These are phyloP conservation scores for Glyphotaelius pellucidus DNA, from an alignment of 2,888 invertebrate genomes.

Conservation along the genomic window DNA sequence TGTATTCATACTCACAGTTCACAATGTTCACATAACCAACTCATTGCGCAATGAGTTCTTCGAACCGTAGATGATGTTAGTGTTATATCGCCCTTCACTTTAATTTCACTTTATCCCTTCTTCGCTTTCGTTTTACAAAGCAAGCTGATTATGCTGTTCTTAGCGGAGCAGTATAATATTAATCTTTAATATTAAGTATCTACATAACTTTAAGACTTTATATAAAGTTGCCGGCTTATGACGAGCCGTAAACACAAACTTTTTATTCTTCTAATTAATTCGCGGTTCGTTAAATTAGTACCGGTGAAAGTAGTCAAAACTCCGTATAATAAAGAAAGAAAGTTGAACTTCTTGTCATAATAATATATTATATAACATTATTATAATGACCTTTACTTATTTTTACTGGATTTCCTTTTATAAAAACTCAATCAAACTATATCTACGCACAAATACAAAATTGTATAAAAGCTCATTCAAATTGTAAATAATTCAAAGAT, in stretches of 20 bases:
- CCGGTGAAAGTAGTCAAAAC: not conserved
- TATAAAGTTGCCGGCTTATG: not conserved
- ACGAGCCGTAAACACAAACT: not conserved
- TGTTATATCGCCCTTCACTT: not conserved
- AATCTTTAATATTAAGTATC: too few relatives aligned
- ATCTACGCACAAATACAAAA: too few relatives aligned
- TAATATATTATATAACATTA: too few relatives aligned
- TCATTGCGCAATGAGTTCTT: not conserved
- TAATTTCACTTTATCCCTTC: not conserved
- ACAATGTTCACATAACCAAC: not conserved
- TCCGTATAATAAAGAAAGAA: not conserved
- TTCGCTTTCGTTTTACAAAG: not conserved
- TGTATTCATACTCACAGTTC: not conserved
- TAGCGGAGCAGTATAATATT: too few relatives aligned
- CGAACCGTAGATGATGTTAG: not conserved
- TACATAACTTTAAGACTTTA: not conserved
- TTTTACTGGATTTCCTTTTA: too few relatives aligned
- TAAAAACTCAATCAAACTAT: too few relatives aligned
- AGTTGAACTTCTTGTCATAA: not conserved
- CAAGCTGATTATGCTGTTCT: not conserved
- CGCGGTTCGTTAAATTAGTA: not conserved
- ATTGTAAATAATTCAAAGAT: too few relatives aligned
- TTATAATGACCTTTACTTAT: too few relatives aligned
- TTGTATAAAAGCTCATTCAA: too few relatives aligned
- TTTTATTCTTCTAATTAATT: not conserved